Evolutionary conservation across 2,888 invertebrate species (phyloP), one percentile per base, ranked within the genome.

Genomic region (Amphipoea lucens): DNA sequence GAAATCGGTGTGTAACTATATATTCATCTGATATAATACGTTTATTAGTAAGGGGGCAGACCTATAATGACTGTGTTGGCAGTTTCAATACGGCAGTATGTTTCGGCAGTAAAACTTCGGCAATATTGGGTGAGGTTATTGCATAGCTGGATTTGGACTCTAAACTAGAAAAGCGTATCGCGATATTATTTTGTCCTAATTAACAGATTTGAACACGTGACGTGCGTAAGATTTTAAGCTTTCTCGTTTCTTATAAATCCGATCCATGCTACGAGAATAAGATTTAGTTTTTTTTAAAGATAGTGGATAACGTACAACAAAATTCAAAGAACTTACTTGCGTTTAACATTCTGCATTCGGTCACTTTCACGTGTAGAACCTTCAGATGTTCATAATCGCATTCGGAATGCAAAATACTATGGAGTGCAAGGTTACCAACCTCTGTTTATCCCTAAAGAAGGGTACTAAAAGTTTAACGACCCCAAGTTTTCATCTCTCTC

Each of bases 71-170:
- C 36, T n/a, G 42, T 42, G 23, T 73, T n/a, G 63, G 63, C 70
- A 65, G 65, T 65, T 57, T 36, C 11, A 45, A 40, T 66, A 20
- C 1, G 62, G 62, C 82, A 83, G 69, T 66, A 4, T 29, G 11
- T 66, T 36, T 36, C 29, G 29, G 29, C 29, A 29, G 29, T n/a
- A 7, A 60, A 60, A 65, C 36, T 4, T 63, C 0, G 42, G n/a
- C 42, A 23, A 63, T 45, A 9, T 66, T 40, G 54, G 62, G 12
- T 11, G 54, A 45, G 36, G 40, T 60, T 40, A 40, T 57, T 36
- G 20, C 29, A 0, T 4, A n/a, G n/a, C 63, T 54, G 73, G 4
- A 12, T 60, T 40, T 70, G n/a, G 23, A 70, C 36, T 29, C 2
- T 1, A 48, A 69, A 82, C 57, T 40, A 42, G n/a, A 48, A 23